Evolutionary conservation across 2,797 vertebrate species (phyloP), one percentile per base, ranked within the genome.

Genomic region (Pseudomugil tenellus): DNA sequence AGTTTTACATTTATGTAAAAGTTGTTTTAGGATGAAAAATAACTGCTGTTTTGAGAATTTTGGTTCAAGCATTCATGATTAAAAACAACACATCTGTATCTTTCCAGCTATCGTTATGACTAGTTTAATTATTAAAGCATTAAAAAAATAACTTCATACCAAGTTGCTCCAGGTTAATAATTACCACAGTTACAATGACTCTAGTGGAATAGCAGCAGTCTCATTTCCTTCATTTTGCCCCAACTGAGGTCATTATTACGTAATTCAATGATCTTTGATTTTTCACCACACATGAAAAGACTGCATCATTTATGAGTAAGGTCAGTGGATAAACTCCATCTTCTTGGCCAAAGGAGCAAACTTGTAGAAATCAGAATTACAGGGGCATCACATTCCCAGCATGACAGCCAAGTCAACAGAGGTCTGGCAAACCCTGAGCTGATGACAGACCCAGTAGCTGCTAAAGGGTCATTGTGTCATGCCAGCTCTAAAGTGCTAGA

Each of bases 321-420:
- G 29, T 35, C 9, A 5, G 19, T 63, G 55, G 35, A 74, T 35
- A 64, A 70, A 73, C 12, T 49, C 67, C 73, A 67, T 67, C 53
- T 59, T 41, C 77, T 26, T 76, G 66, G 71, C 74, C 69, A 75
- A 64, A 81, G 62, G 63, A n/a, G 54, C 37, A 77, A 70, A 79
- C 66, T 61, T 73, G 56, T 49, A 67, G 70, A 78, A 70, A 76
- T 66, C 67, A 58, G 74, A 77, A 72, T 70, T 55, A 60, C 14
- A 46, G 32, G 79, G 84, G 70, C 84, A 81, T 87, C 86, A 84
- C 84, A 81, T 86, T 88, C 78, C 74, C 84, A 90, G 77, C 83
- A 84, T 1, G 1, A 61, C 14, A 11, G 83, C 89, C 89, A 92
- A 85, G 70, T 82, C 78, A 58, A 74, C 72, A 34, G 60, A 69